Evolutionary conservation across 2,888 invertebrate genomes (phyloP).

Genomic region (Stenodera caucasica): DNA sequence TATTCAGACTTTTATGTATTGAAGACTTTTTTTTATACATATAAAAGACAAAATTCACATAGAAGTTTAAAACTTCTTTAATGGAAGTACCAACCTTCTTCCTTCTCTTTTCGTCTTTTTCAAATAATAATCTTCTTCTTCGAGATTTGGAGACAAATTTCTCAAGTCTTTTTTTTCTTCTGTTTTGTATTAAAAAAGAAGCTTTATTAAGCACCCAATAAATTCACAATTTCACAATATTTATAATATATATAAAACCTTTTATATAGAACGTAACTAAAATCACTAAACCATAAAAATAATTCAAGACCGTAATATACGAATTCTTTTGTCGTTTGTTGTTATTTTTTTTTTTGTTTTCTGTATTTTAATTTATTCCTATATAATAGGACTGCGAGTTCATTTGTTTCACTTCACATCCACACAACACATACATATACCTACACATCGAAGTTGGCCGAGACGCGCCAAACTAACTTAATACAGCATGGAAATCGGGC

Average conservation of each 20-base stretch:
- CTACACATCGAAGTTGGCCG: conserved; percentile 33
- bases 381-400: conserved; percentile 42
- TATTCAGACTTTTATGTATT: neutral
- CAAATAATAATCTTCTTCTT: neutral
- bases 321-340: too few species aligned
- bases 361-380: conserved; percentile 33
- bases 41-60: neutral
- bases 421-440: conserved; percentile 23
- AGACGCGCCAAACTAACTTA: conserved; percentile 48
- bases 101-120: neutral
- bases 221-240: neutral
- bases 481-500: conserved; percentile 38
- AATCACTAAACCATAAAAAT: neutral
- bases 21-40: neutral
- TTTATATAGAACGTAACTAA: too few species aligned
- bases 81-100: neutral
- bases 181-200: neutral
- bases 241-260: too few species aligned
- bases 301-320: neutral
- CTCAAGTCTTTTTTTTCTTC: too few species aligned
- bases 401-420: conserved; percentile 27
- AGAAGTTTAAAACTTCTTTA: neutral
- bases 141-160: too few species aligned
- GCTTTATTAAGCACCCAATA: neutral
- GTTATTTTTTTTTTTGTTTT: too few species aligned